Evolutionary conservation across 2,888 invertebrate species (phyloP).

Genomic region (Flexamia atlantica): DNA sequence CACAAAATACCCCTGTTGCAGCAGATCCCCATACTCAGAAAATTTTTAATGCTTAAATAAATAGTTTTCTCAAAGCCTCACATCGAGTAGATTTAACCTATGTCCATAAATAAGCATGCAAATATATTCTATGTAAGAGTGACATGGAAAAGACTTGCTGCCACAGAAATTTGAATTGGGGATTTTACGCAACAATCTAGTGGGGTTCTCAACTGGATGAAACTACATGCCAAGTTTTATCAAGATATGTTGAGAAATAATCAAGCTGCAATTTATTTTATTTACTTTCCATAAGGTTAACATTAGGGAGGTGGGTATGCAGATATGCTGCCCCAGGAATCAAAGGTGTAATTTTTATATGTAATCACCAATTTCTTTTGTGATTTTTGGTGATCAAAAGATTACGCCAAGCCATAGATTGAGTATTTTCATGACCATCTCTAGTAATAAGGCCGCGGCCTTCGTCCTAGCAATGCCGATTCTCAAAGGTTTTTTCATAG

Average conservation of each 20-base stretch:
- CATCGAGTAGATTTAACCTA: background rate
- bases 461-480: too few relatives aligned
- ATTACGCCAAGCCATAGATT: too few relatives aligned
- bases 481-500: too few relatives aligned
- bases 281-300: background rate
- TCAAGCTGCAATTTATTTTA: background rate
- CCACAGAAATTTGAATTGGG: background rate
- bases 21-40: background rate
- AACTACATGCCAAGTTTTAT: background rate
- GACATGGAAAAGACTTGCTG: background rate
- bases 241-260: background rate
- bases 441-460: too few relatives aligned
- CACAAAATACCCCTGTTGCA: background rate
- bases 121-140: background rate
- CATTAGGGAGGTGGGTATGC: background rate
- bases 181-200: background rate
- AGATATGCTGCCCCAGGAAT: too few relatives aligned
- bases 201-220: background rate
- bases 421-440: too few relatives aligned
- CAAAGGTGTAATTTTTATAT: too few relatives aligned
- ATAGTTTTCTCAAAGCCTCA: background rate
- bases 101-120: background rate
- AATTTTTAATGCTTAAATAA: background rate
- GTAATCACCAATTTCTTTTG: too few relatives aligned
- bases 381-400: too few relatives aligned